Base-by-base conservation (phyloP, 2,113 vertebrate genomes). In the Oncorhynchus keta region DNA sequence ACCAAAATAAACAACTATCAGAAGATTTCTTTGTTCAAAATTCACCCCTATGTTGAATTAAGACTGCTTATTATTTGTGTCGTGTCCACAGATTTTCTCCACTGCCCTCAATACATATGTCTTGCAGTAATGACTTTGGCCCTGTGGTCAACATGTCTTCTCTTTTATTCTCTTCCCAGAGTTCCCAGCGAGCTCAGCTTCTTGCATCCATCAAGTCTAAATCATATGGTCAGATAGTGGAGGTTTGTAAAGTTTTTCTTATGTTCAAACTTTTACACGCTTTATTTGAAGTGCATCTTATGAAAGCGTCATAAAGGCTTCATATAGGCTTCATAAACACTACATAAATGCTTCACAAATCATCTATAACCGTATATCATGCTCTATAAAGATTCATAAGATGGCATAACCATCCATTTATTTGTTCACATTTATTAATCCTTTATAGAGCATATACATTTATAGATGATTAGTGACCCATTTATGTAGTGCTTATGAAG, bases 191-290 rank as follows among this genome's bases (percentile, higher is more conserved):
- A 91, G 97, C 96, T 32, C 86, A 18, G 75, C 90, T 91, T 24
- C 84, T 98, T 72, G 94, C 96, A 0, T 92, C 90, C 84, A 97
- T 99, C 90, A 99, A 98, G 70, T 94, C 94, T 0, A 96, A 78
- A 72, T 96, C 96, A 0, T 99, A 95, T 48, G 92, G 90, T 76
- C 79, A 94, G 24, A 92, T 94, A 24, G 68, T 80, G 77, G 93
- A 96, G 95, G 97, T 99, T 81, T 74, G 91, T 88, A 3, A 62
- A 62, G 59, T 62, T n/a, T 20, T 57, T 57, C 55, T 18, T 57
- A 20, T 57, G 20, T 26, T 30, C 24, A 26, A 22, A 64, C 61
- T 7, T 26, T 28, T 28, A 67, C 5, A 32, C 8, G 39, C 39
- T 11, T 45, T 11, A 45, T 45, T 45, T 45, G 2, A 45, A 45